Conservation (phyloP, 2,797 vertebrate genomes). For the Micrastur ruficollis region DNA sequence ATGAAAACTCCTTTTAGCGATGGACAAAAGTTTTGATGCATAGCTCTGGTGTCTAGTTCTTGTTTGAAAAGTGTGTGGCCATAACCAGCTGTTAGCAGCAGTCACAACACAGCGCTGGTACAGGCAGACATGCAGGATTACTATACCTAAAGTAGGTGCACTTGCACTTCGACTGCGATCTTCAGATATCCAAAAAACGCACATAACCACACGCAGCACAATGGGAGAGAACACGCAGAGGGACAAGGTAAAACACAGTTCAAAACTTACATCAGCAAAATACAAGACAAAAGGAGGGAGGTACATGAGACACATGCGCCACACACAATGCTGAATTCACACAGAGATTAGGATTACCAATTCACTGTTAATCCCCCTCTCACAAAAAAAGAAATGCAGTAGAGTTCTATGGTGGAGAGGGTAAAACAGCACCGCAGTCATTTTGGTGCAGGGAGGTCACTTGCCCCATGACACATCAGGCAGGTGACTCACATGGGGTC, state of each 20-base stretch:
- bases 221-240: slow-evolving; percentile 78
- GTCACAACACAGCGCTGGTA: slow-evolving; percentile 54
- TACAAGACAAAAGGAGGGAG: slow-evolving; percentile 40
- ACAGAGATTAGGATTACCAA: background rate
- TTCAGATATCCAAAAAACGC: slow-evolving; percentile 86
- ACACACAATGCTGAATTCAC: background rate
- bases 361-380: background rate
- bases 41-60: slow-evolving; percentile 4
- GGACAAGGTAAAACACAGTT: slow-evolving; percentile 79
- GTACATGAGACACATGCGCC: background rate
- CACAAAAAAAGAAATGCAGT: background rate
- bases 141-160: slow-evolving; percentile 93
- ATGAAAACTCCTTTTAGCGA: background rate
- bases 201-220: slow-evolving; percentile 79
- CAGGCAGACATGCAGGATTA: slow-evolving; percentile 78
- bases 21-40: background rate
- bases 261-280: slow-evolving; percentile 69
- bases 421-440: background rate
- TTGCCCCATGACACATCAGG: background rate
- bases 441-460: background rate
- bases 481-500: background rate
- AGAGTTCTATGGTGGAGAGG: background rate
- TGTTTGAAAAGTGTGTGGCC: background rate
- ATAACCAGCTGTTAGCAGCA: slow-evolving; percentile 48
- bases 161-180: slow-evolving; percentile 95